Percentiles rank a stretch among this genome's conserved stretches.
Conservation (phyloP, 2,888 invertebrate genomes). For the Rhyacophila evoluta region DNA sequence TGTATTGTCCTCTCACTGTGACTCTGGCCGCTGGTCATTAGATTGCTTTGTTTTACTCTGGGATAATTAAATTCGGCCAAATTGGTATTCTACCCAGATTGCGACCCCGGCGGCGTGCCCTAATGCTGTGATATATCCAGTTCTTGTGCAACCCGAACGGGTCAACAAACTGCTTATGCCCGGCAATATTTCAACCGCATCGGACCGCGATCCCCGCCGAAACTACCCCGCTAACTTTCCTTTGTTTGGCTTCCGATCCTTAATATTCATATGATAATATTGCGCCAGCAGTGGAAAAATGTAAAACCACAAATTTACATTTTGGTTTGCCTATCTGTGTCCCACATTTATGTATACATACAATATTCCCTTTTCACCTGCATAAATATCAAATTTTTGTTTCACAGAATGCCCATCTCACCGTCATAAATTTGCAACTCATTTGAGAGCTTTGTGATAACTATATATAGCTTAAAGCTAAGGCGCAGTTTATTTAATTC, state of each 20-base stretch:
- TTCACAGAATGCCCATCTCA: too few species aligned
- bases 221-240: background rate
- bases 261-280: background rate
- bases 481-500: too few species aligned
- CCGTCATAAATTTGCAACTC: too few species aligned
- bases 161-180: conserved; percentile 23
- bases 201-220: background rate
- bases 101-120: background rate
- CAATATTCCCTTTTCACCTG: background rate
- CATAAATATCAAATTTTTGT: background rate
- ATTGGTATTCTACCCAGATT: conserved; percentile 1
- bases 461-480: too few species aligned
- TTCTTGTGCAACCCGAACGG: conserved; percentile 1
- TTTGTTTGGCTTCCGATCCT: background rate
- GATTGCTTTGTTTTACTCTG: conserved; percentile 11
- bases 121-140: background rate
- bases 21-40: background rate
- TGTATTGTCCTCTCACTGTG: background rate
- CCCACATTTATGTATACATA: background rate
- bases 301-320: background rate
- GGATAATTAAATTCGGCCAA: conserved; percentile 27
- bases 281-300: background rate
- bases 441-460: too few species aligned
- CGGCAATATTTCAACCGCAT: conserved; percentile 28
- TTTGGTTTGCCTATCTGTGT: background rate